Base-by-base conservation (phyloP, 2,797 vertebrate species). In the Typhlichthys subterraneus region DNA sequence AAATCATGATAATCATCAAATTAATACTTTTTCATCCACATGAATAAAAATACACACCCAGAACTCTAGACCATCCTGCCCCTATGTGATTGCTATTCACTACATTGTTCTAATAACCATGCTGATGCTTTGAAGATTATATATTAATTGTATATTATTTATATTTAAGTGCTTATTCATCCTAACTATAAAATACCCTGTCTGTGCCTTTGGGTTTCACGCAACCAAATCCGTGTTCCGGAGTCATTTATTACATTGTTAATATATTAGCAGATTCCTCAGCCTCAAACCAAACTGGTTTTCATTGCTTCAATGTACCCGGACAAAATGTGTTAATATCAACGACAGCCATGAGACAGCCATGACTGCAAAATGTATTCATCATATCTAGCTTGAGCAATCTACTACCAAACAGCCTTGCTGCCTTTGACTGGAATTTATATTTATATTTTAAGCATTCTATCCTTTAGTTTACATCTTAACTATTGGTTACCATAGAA, bases 231-330 rank as follows among this genome's bases (percentile, higher is more conserved):
- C 14, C 42, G 3, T 57, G n/a, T 61, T 51, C 31, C 19, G 11
- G 8, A 38, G 6, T 53, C 29, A 64, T 38, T 29, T 0, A 50
- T 56, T 33, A 52, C 19, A 0, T 57, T 71, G 50, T 57, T 1
- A 17, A 46, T n/a, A 48, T 48, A 9, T 42, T 3, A 19, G 12
- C 47, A 33, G 29, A 38, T 48, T n/a, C n/a, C 49, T 57, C 31
- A 59, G 42, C 50, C 54, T 46, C 13, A 52, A 7, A 23, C 13
- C 12, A 53, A 61, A 13, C 11, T 45, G n/a, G 12, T 23, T 53
- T 65, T 64, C 31, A 67, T 38, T 51, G 38, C 53, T 45, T 53
- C 31, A 14, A 33, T 10, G 17, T 3, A 55, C 53, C 31, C 53
- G 57, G 14, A 31, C 23, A 49, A 46, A 33, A 51, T 38, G 15